These are phyloP conservation scores for Ammodytes marinus DNA, from an alignment of 2,113 vertebrate genomes.

Conservation along the genomic window DNA sequence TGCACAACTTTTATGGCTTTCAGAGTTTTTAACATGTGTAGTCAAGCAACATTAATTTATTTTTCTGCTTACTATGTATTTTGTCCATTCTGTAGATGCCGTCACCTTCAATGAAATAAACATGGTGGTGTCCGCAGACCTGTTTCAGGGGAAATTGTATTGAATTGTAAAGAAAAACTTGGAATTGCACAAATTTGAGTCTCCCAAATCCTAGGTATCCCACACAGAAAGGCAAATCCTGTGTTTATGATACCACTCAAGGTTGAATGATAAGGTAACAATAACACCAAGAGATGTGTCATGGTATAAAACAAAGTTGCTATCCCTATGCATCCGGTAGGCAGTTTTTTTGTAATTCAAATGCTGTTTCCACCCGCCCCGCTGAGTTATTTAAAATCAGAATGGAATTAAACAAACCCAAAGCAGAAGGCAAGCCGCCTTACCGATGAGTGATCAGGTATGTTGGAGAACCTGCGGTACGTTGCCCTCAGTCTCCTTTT, in stretches of 20 bases:
- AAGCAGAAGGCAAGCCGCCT: conserved; percentile 66
- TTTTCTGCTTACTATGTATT: conserved; percentile 81
- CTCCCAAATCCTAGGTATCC: background rate
- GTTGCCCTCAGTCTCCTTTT: conserved; percentile 82
- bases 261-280: background rate
- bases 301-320: rapidly evolving
- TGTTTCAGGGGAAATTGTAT: conserved; percentile 66
- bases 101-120: conserved; percentile 90
- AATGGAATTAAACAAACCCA: background rate
- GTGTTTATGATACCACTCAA: background rate
- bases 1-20: background rate
- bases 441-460: conserved; percentile 82
- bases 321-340: too few relatives aligned
- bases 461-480: conserved; percentile 74
- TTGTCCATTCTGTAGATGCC: conserved; percentile 85
- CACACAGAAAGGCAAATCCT: background rate
- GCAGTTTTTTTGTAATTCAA: background rate
- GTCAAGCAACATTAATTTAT: background rate
- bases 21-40: background rate
- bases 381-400: rapidly evolving
- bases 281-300: background rate
- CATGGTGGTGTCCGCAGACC: conserved; percentile 86
- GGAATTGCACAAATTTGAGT: background rate
- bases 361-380: background rate
- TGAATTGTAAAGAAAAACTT: background rate